Evolutionary conservation across 1,140 invertebrate genomes (phyloP).

Genomic region (Drosophila lini): DNA sequence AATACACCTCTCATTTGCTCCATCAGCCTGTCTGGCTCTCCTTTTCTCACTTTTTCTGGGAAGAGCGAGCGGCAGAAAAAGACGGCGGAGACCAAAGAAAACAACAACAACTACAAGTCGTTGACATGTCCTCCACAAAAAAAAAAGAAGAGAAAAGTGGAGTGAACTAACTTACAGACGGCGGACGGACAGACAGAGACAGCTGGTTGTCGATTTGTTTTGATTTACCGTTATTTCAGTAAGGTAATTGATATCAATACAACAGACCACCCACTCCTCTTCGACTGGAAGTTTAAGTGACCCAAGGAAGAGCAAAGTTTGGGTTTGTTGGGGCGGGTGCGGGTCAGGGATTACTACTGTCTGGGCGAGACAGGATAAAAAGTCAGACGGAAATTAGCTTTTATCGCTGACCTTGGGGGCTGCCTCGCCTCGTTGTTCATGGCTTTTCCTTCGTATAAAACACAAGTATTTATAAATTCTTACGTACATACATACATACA

Average conservation of each 20-base stretch:
- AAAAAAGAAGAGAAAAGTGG: neutral
- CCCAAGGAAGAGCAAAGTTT: conserved; percentile 10
- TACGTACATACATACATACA: neutral
- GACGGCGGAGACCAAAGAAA: conserved; percentile 13
- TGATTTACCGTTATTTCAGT: conserved; percentile 65
- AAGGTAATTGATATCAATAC: conserved; percentile 60
- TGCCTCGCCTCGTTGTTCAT: conserved; percentile 17
- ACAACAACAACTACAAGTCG: conserved; percentile 51
- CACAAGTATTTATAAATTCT: conserved; percentile 5
- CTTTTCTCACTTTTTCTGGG: conserved; percentile 1
- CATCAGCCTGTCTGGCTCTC: conserved; percentile 8
- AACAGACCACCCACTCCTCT: neutral
- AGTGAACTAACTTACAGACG: conserved; percentile 18
- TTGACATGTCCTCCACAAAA: conserved; percentile 64
- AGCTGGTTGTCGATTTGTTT: conserved; percentile 60
- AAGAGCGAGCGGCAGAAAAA: conserved; percentile 17
- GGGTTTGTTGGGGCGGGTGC: neutral
- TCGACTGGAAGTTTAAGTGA: neutral
- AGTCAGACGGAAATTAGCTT: conserved; percentile 41
- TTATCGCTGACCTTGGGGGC: conserved; percentile 42
- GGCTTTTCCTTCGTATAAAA: conserved; percentile 6
- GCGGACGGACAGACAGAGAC: conserved; percentile 23
- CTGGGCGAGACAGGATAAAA: conserved; percentile 47
- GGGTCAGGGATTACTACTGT: conserved; percentile 13
- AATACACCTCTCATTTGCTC: conserved; percentile 1